A percentile compares a stretch with the other conserved stretches of the same genome.
Evolutionary conservation across 2,888 invertebrate genomes (phyloP).

Genomic region (Drosophila nigricruria): DNA sequence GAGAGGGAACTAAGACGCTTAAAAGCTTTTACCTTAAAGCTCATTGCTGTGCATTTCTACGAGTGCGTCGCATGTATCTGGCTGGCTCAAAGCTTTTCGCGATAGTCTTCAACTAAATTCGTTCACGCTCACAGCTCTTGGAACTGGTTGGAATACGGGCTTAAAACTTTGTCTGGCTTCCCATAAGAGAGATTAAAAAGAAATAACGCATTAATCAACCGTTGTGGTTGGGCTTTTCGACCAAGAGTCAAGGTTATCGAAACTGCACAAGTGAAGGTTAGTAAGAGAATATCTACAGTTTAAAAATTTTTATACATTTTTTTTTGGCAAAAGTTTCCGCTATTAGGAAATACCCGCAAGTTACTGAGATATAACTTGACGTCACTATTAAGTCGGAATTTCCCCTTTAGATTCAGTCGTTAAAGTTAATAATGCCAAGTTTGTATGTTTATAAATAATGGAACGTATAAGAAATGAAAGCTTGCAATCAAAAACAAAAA

Average conservation of each 20-base stretch:
- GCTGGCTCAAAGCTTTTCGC: constrained; percentile 24
- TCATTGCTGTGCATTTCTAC: constrained; percentile 23
- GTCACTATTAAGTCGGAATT: constrained; percentile 32
- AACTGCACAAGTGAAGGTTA: constrained; percentile 37
- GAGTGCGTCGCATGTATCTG: constrained; percentile 26
- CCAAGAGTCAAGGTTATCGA: constrained; percentile 57
- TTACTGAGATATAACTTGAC: constrained; percentile 19
- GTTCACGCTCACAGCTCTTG: constrained; percentile 31
- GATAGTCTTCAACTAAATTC: constrained; percentile 38
- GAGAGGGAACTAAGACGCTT: constrained; percentile 2
- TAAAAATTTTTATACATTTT: too few relatives aligned
- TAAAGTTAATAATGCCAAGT: neutral
- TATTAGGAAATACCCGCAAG: constrained; percentile 18
- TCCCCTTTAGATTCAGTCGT: neutral
- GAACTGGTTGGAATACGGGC: constrained; percentile 8
- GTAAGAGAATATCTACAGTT: constrained; percentile 7
- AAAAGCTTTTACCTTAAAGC: constrained; percentile 50
- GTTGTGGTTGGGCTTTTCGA: constrained; percentile 23
- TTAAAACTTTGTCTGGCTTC: constrained; percentile 34
- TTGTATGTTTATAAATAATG: neutral
- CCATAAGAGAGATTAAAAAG: constrained; percentile 21
- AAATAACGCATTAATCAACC: constrained; percentile 42
- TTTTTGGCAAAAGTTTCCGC: constrained; percentile 11
- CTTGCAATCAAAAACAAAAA: neutral
- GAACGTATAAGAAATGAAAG: neutral